Base-by-base conservation (phyloP, 2,113 vertebrate species). In the Chloropsis hardwickii region DNA sequence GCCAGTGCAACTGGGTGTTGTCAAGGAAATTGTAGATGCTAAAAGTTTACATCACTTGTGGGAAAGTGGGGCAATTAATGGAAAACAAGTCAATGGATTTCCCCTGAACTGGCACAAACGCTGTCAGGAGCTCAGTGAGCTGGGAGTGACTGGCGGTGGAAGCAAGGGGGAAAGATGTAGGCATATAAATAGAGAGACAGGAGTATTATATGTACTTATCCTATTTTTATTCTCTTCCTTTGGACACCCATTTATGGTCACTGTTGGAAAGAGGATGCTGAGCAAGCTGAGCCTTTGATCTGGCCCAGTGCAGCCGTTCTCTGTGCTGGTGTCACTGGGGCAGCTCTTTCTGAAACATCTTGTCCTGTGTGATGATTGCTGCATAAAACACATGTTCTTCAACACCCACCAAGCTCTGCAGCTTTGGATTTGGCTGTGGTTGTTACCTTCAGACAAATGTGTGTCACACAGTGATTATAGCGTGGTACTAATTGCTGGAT, bases 151-250 rank as follows among this genome's bases (percentile, higher is more conserved):
- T 88, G 88, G 57, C 37, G 37, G n/a, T 92, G 31, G 88, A 92
- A 69, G 58, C 71, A 76, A 81, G 15, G n/a, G 48, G 40, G 31
- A 37, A 69, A 64, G 67, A 88, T 83, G 66, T 7, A 60, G 2
- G 0, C 40, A 13, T 92, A 90, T 92, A 90, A 96, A 96, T 90
- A 95, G 94, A 90, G 19, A 70, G 88, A 67, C 66, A 56, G 71
- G 47, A 60, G 76, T 94, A 83, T 96, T 96, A 88, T 33, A 50
- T 95, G 86, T 88, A 73, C 86, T 69, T 80, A 65, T 1, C 58
- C 93, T 96, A 91, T 95, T 95, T 96, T 92, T 95, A 37, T 91
- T 94, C 91, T 80, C 71, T 90, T 95, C 58, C 66, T 92, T 83
- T 96, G 89, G 54, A 83, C 62, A 83, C 56, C 91, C 91, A 77